A percentile compares a stretch with the other conserved stretches of the same genome.
Conservation (phyloP, 2,113 vertebrate species). For the Gavia stellata region DNA sequence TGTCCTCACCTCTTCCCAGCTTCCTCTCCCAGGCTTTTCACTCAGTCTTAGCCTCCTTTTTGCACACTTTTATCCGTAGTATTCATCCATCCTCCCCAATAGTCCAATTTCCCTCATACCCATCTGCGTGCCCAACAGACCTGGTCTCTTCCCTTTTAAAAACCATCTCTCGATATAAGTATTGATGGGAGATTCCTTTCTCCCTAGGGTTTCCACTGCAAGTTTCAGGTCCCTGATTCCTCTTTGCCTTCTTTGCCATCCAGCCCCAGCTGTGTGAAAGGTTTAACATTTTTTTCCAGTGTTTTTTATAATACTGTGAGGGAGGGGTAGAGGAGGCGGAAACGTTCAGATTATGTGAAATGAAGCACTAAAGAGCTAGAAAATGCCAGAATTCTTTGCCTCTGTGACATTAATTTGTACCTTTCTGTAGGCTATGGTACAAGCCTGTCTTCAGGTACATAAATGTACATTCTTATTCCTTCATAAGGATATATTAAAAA, state of each 20-base stretch:
- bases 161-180: fast-evolving
- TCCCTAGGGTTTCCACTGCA: neutral
- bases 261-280: neutral
- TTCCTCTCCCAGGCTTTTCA: neutral
- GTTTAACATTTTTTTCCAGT: neutral
- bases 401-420: neutral
- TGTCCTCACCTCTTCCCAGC: neutral
- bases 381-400: neutral
- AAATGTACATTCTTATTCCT: neutral
- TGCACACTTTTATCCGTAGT: neutral
- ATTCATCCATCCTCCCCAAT: neutral
- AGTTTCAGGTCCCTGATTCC: neutral
- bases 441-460: neutral
- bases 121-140: neutral
- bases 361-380: neutral
- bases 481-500: neutral
- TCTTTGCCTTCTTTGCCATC: neutral
- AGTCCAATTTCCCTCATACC: neutral
- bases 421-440: neutral
- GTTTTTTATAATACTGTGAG: neutral
- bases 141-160: neutral
- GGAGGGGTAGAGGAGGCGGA: neutral
- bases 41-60: neutral
- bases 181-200: neutral
- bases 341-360: neutral